Percentiles rank a stretch among this genome's conserved stretches.
phyloP scores from a whole-genome alignment of 2,113 vertebrate species.

The Zeus faber region DNA sequence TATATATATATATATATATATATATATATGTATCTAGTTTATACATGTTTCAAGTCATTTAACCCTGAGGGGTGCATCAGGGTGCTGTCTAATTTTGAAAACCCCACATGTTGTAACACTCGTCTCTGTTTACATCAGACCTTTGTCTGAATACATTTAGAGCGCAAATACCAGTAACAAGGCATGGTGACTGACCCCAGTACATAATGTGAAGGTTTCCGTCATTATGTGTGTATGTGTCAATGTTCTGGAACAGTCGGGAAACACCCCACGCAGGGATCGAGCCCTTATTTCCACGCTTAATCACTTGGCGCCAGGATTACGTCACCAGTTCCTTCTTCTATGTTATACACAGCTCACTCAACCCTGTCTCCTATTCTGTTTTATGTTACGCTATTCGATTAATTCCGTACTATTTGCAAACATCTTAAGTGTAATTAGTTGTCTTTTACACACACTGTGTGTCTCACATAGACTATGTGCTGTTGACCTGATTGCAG shows the following conservation, averaged over 20 bases:
- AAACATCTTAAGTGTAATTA: no score
- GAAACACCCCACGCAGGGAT: conserved; percentile 1
- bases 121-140: conserved; percentile 19
- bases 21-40: no score
- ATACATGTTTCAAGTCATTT: no score
- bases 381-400: no score
- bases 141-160: not conserved
- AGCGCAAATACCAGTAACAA: conserved; percentile 29
- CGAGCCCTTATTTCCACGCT: not conserved
- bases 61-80: not conserved
- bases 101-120: conserved; percentile 32
- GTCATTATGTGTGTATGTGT: conserved; percentile 3
- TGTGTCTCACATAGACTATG: no score
- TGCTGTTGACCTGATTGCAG: no score
- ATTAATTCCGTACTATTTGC: no score
- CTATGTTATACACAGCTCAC: no score
- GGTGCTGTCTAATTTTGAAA: conserved; percentile 11
- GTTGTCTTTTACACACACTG: no score
- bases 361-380: no score
- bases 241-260: not conserved
- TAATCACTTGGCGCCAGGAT: not conserved
- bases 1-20: no score
- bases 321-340: no score
- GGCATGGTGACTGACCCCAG: conserved; percentile 20
- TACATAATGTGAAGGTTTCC: conserved; percentile 15